Base-by-base conservation (phyloP, 2,113 vertebrate species). In the Proterorhinus semilunaris region DNA sequence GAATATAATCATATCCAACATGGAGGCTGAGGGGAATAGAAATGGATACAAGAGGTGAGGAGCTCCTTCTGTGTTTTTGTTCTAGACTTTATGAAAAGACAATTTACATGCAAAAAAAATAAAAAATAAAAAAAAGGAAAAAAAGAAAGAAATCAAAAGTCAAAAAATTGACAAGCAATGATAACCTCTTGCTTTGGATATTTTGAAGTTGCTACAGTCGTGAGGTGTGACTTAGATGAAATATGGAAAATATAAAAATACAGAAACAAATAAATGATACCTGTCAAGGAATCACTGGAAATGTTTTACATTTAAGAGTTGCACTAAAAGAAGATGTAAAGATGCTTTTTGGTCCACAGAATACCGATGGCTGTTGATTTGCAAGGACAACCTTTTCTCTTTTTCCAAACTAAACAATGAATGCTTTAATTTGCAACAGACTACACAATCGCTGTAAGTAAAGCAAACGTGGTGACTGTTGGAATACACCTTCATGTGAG, bases 311-410 rank as follows among this genome's bases (percentile, higher is more conserved):
- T 86, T 93, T 82, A 89, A 91, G 90, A 92, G 91, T 93, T 94
- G 93, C 93, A 93, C 92, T 94, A 93, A 91, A 90, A 91, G 86
- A 92, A 92, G 88, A 92, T 86, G 87, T 87, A 89, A 91, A 90
- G 89, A 92, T 88, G 88, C 86, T 90, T 89, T 87, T 77, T 66
- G 84, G 76, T 86, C 72, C 52, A 78, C 78, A 75, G 86, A 21
- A 21, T 21, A 21, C 21, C 21, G 21, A 87, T 82, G 75, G 66
- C 71, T 43, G 57, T 71, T 85, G 80, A 86, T 84, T 90, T 87
- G 87, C 87, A 89, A 92, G 87, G 90, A 92, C 88, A 87, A 90
- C 87, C 79, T 72, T 70, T 75, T 71, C 55, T 53, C 27, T 54
- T 42, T 21, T 55, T 27, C 54, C 69, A 72, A 83, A 89, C 78